Evolutionary conservation across 2,888 invertebrate genomes (phyloP), one percentile per base, ranked within the genome.

Genomic region (Neuroscelio doddi): DNA sequence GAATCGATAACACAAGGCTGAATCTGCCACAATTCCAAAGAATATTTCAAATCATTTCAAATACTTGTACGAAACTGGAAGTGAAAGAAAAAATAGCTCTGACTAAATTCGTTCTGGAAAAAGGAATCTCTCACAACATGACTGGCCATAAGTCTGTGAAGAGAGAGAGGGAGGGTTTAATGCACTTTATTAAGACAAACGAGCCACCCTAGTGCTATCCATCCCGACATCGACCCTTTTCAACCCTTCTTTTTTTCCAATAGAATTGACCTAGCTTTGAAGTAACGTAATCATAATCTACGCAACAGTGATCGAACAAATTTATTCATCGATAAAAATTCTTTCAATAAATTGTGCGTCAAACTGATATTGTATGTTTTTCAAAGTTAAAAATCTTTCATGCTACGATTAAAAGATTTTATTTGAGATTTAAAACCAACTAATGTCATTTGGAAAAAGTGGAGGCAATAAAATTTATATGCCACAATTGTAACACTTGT

Each of bases 181-280:
- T 47, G 51, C 59, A 45, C 38, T 56, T 61, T 65, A 56, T 65
- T 65, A 57, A 56, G 65, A 65, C 55, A 61, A 61, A 65, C 56
- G 51, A 42, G 46, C 36, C 8, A 38, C 29, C 42, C 44, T 21
- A 24, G 15, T 38, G 16, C 26, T 15, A 41, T 30, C 51, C 41
- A 16, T 41, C 24, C 15, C 21, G 10, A 21, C 42, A 12, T 27
- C 30, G 26, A 39, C 38, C 38, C 39, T 39, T 50, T 39, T 17
- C 9, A 26, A 36, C 27, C 51, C 42, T 49, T 51, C 17, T 56
- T 49, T 52, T 24, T 61, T 55, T 27, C 49, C 55, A 30, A 26
- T 21, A 15, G 46, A 49, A 32, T 36, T 44, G 12, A 9, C 41
- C 5, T 12, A 9, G 29, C 38, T 53, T 59, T 52, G 52, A 59